Percentiles rank a stretch among this genome's conserved stretches.
Evolutionary conservation across 2,888 invertebrate species (phyloP).

Genomic region (Kryphioiulus occultus): DNA sequence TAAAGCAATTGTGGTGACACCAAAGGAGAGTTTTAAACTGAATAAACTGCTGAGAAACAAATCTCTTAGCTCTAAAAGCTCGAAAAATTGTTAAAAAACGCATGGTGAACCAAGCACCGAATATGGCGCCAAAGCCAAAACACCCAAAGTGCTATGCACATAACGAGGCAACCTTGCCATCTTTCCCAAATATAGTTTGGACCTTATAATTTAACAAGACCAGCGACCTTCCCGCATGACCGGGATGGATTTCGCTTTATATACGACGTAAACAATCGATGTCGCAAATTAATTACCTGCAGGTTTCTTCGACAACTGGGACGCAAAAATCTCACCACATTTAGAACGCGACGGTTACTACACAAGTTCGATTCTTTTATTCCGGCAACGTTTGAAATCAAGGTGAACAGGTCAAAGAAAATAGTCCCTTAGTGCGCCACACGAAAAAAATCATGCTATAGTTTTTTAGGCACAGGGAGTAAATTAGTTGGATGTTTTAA

Average conservation of each 20-base stretch:
- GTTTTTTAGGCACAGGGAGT: too few species aligned
- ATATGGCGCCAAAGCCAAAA: neutral
- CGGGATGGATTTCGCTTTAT: neutral
- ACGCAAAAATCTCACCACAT: neutral
- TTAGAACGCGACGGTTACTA: conserved; percentile 4
- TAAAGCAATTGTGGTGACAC: too few species aligned
- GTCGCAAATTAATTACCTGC: neutral
- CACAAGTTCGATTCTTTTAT: neutral
- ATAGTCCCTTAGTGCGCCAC: neutral
- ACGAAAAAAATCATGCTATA: neutral
- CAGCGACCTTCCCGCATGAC: neutral
- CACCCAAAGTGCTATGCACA: neutral
- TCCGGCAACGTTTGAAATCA: neutral
- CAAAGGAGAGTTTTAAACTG: too few species aligned
- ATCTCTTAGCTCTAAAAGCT: too few species aligned
- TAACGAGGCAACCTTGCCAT: neutral
- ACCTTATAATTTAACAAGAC: neutral
- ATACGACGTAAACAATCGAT: neutral
- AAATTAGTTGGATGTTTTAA: too few species aligned
- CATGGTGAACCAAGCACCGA: neutral
- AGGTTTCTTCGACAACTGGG: neutral
- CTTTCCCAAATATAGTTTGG: neutral
- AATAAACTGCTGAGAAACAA: too few species aligned
- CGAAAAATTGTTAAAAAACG: too few species aligned
- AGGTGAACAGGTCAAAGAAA: neutral